A percentile compares a stretch with the other conserved stretches of the same genome.
Evolutionary conservation across 2,888 invertebrate species (phyloP).

Genomic region (Gymnocheta viridis): DNA sequence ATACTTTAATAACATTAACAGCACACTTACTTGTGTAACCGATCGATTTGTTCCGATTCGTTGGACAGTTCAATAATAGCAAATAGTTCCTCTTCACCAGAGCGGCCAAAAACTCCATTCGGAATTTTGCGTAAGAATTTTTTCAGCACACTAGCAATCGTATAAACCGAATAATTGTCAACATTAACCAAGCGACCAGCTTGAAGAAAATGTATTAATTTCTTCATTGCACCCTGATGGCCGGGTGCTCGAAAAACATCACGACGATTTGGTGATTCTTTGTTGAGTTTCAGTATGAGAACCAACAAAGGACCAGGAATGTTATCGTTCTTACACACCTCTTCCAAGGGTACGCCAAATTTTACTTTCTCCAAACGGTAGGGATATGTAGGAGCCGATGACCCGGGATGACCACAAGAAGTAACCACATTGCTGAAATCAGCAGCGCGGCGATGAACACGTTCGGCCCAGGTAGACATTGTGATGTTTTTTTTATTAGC

Average conservation of each 20-base stretch:
- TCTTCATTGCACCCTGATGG: slow-evolving; percentile 97
- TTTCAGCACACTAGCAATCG: slow-evolving; percentile 98
- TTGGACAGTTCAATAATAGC: slow-evolving; percentile 92
- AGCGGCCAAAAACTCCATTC: slow-evolving; percentile 96
- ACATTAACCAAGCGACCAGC: slow-evolving; percentile 94
- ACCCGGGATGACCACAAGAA: slow-evolving; percentile 92
- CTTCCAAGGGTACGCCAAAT: slow-evolving; percentile 94
- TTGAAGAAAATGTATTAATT: slow-evolving; percentile 94
- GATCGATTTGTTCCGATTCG: slow-evolving; percentile 92
- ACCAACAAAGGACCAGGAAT: slow-evolving; percentile 96
- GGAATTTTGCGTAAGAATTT: slow-evolving; percentile 98
- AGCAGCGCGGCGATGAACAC: slow-evolving; percentile 95
- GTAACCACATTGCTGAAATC: slow-evolving; percentile 95
- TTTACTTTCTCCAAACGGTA: slow-evolving; percentile 95
- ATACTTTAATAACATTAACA: background rate
- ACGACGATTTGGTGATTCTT: slow-evolving; percentile 95
- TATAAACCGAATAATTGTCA: slow-evolving; percentile 97
- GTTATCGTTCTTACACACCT: slow-evolving; percentile 97
- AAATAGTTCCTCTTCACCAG: slow-evolving; percentile 95
- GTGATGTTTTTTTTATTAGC: slow-evolving; percentile 25
- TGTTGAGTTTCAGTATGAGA: slow-evolving; percentile 94
- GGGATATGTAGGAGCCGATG: slow-evolving; percentile 87
- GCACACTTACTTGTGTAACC: slow-evolving; percentile 91
- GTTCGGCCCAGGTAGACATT: slow-evolving; percentile 96
- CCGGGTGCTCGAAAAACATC: slow-evolving; percentile 98